phyloP scores from a whole-genome alignment of 2,888 invertebrate species.

The Timema cristinae region DNA sequence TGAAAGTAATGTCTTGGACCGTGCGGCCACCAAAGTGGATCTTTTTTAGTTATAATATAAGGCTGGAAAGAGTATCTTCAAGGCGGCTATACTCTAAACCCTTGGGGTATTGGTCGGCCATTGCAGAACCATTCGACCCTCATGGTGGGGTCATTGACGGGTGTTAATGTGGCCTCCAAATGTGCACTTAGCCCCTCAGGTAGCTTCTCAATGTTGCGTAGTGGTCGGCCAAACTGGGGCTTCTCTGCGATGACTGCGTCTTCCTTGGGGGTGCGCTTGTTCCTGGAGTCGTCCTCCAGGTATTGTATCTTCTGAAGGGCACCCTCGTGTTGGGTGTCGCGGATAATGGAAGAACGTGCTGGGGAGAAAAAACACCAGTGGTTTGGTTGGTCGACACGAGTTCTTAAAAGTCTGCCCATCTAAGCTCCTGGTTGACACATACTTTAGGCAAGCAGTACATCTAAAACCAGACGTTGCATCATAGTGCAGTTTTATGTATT shows the following conservation, averaged over 20 bases:
- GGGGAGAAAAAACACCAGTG: slow-evolving; percentile 37
- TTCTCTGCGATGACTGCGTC: slow-evolving; percentile 76
- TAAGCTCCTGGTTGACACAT: no score
- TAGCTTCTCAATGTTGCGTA: slow-evolving; percentile 77
- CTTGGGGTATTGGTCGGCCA: slow-evolving; percentile 86
- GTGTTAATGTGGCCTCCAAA: slow-evolving; percentile 90
- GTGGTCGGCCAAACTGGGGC: slow-evolving; percentile 83
- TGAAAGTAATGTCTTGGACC: no score
- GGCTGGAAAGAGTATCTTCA: no score
- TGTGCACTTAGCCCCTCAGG: slow-evolving; percentile 86
- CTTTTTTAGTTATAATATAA: no score
- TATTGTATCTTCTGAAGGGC: slow-evolving; percentile 88
- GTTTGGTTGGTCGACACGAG: no score
- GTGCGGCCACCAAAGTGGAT: no score
- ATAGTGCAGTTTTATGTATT: no score
- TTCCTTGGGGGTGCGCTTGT: slow-evolving; percentile 66
- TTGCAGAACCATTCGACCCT: slow-evolving; percentile 97
- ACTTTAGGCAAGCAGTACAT: no score
- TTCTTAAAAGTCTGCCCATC: no score
- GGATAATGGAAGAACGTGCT: slow-evolving; percentile 79
- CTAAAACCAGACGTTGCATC: no score
- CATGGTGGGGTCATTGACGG: slow-evolving; percentile 98
- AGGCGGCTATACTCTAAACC: slow-evolving; percentile 26
- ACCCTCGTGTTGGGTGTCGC: slow-evolving; percentile 89
- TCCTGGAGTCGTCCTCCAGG: slow-evolving; percentile 79